A percentile compares a stretch with the other conserved stretches of the same genome.
These are phyloP conservation scores for Mormyrus lacerda DNA, from an alignment of 2,113 vertebrate genomes.

Conservation along the genomic window DNA sequence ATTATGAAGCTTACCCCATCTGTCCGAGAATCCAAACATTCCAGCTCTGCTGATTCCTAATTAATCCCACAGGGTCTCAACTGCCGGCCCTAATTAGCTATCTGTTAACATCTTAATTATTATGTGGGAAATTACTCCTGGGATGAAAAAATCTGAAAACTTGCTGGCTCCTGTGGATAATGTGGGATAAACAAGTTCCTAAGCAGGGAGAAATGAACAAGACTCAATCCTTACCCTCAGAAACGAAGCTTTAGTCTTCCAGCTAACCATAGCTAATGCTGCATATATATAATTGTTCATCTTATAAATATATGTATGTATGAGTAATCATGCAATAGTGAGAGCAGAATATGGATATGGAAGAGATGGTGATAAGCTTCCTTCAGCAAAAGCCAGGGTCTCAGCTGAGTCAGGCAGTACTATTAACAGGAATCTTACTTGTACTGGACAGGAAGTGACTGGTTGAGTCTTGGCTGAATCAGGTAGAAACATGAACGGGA, in stretches of 20 bases:
- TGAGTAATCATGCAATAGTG: background rate
- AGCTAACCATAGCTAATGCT: background rate
- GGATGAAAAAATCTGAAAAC: slow-evolving; percentile 8
- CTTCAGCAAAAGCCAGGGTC: background rate
- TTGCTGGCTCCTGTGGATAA: background rate
- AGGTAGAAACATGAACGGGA: slow-evolving; percentile 11
- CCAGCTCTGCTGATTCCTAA: slow-evolving; percentile 35
- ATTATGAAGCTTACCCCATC: background rate
- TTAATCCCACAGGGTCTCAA: slow-evolving; percentile 44
- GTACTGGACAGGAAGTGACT: background rate
- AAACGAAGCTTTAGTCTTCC: background rate
- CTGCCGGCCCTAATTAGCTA: slow-evolving; percentile 38
- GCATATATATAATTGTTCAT: background rate
- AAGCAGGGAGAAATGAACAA: background rate
- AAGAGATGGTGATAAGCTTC: background rate
- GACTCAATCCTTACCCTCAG: background rate
- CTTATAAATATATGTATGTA: background rate
- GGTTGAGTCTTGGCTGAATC: background rate
- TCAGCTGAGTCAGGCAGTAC: background rate
- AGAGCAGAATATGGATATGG: background rate
- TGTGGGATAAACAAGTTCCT: slow-evolving; percentile 1
- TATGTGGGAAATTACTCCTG: slow-evolving; percentile 21
- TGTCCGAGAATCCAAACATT: background rate
- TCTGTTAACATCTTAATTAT: slow-evolving; percentile 26
- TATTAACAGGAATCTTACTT: background rate